phyloP scores from a whole-genome alignment of 2,113 vertebrate species.

The Aramus guarauna region DNA sequence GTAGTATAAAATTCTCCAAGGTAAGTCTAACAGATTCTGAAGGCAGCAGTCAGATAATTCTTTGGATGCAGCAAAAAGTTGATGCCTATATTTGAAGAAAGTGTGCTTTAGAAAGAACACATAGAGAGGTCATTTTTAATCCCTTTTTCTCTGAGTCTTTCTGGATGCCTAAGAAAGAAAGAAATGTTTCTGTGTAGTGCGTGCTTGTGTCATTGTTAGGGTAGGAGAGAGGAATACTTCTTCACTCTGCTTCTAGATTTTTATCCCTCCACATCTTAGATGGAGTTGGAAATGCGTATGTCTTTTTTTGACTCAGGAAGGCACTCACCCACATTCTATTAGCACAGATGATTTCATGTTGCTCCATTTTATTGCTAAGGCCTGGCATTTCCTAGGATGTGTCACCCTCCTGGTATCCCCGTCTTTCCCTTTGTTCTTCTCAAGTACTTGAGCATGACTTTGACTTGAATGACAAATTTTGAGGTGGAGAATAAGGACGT shows the following conservation, averaged over 20 bases:
- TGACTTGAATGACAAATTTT: background rate
- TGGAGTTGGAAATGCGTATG: background rate
- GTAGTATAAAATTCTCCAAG: background rate
- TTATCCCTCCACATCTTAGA: background rate
- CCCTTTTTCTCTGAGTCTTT: background rate
- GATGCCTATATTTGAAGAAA: background rate
- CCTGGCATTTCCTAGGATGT: conserved; percentile 40
- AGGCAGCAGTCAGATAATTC: background rate
- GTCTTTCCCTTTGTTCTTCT: conserved; percentile 4
- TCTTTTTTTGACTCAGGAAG: conserved; percentile 12
- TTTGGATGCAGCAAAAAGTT: background rate
- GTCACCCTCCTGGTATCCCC: background rate
- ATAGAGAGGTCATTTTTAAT: background rate
- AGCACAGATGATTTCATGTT: conserved; percentile 11
- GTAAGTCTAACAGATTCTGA: background rate
- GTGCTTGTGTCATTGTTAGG: background rate
- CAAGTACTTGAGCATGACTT: background rate
- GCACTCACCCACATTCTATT: conserved; percentile 1
- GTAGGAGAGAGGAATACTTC: background rate
- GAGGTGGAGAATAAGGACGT: background rate
- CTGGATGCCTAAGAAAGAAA: background rate
- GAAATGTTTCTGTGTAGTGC: background rate
- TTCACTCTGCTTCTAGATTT: background rate
- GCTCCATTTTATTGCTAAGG: conserved; percentile 2
- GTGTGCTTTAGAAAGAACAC: background rate